Evolutionary conservation across 64 coral and sea anemone genomes (phyloP).

Genomic region (Acropora tenuis): DNA sequence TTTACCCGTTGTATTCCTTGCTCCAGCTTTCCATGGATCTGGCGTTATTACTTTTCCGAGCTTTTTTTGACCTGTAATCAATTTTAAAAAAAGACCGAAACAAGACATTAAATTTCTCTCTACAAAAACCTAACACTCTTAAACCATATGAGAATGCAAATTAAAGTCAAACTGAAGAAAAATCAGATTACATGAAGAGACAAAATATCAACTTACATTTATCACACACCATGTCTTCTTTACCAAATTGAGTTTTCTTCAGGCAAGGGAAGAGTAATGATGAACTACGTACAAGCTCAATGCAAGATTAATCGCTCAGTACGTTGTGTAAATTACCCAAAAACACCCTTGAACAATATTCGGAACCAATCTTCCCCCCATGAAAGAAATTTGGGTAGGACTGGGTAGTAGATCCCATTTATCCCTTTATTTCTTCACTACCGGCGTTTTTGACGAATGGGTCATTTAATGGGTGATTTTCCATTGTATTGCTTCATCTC

Average conservation of each 20-base stretch:
- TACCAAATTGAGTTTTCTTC: not conserved
- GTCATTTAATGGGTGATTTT: no score
- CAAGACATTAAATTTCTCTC: not conserved
- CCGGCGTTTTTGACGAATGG: no score
- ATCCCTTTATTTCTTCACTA: no score
- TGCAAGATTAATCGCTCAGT: not conserved
- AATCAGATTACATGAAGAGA: not conserved
- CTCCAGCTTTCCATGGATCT: slow-evolving; percentile 98
- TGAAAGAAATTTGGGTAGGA: no score
- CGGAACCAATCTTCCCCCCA: not conserved
- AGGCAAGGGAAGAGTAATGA: not conserved
- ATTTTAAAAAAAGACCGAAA: not conserved
- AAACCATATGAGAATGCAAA: not conserved
- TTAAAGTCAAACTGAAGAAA: not conserved
- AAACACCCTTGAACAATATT: not conserved
- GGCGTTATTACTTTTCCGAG: slow-evolving; percentile 94
- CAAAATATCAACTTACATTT: not conserved
- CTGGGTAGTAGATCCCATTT: no score
- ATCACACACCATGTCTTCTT: slow-evolving; percentile 33
- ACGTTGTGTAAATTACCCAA: not conserved
- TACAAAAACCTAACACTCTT: no score
- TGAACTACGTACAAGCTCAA: not conserved
- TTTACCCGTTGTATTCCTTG: slow-evolving; percentile 90
- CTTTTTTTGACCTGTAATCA: slow-evolving; percentile 85
- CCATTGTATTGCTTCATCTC: no score